Percentiles rank a stretch among this genome's conserved stretches.
phyloP scores from a whole-genome alignment of 1,140 invertebrate genomes.

The Carposina sasakii region DNA sequence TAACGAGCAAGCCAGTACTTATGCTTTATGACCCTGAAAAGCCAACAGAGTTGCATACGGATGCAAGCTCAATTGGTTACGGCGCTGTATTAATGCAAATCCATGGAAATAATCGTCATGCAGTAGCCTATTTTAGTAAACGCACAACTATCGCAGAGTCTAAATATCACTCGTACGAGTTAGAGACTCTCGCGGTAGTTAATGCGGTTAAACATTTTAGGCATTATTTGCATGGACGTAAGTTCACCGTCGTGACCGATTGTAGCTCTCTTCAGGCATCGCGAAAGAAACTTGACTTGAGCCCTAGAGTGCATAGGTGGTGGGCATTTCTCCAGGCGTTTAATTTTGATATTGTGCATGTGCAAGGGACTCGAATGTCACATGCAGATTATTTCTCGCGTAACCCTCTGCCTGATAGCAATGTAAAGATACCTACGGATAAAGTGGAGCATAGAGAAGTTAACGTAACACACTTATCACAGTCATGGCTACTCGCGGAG shows the following conservation, averaged over 20 bases:
- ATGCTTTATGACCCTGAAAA: slow-evolving; percentile 38
- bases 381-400: slow-evolving; percentile 6
- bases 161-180: slow-evolving; percentile 5
- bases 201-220: not conserved
- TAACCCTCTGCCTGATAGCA: slow-evolving; percentile 7
- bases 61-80: slow-evolving; percentile 5
- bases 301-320: slow-evolving; percentile 27
- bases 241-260: slow-evolving; percentile 15
- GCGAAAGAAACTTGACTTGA: slow-evolving; percentile 28
- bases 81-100: slow-evolving; percentile 10
- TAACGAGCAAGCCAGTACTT: slow-evolving; percentile 17
- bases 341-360: slow-evolving; percentile 6
- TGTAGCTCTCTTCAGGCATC: slow-evolving; percentile 35
- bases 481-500: slow-evolving; percentile 1
- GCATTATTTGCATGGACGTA: slow-evolving; percentile 1
- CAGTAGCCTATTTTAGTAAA: slow-evolving; percentile 12
- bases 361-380: not conserved
- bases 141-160: slow-evolving; percentile 1
- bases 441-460: slow-evolving; percentile 17
- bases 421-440: not conserved
- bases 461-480: too few relatives aligned
- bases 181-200: slow-evolving; percentile 3
- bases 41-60: slow-evolving; percentile 6
- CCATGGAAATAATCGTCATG: slow-evolving; percentile 23
- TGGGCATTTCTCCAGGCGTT: slow-evolving; percentile 15